Conservation (phyloP, 2,797 vertebrate species). For the Emys orbicularis region DNA sequence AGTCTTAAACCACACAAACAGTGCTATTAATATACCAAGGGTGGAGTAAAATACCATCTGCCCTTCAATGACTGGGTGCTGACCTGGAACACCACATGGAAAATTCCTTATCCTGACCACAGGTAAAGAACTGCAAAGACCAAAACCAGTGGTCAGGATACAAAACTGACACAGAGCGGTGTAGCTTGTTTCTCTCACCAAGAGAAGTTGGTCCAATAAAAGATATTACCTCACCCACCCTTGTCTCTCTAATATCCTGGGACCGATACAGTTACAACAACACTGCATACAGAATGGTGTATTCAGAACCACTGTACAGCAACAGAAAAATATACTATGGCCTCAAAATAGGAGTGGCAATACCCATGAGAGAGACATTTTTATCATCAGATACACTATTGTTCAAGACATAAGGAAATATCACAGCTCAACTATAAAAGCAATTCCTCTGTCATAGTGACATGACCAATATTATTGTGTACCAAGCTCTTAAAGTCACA, state of each 20-base stretch:
- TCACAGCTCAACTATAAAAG: conserved; percentile 40
- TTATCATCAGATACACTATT: conserved; percentile 43
- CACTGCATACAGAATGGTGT: fast-evolving
- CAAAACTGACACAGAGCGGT: fast-evolving
- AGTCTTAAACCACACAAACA: background rate
- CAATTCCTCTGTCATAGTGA: conserved; percentile 45
- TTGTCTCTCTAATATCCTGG: background rate
- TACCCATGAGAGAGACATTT: conserved; percentile 39
- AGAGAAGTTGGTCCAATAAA: background rate
- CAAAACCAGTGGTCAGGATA: background rate
- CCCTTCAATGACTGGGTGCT: background rate
- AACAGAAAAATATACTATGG: background rate
- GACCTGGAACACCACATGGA: background rate
- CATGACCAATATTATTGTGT: conserved; percentile 35
- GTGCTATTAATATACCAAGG: background rate
- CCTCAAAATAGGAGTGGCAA: conserved; percentile 29
- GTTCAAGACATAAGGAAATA: conserved; percentile 48
- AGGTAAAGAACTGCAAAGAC: background rate
- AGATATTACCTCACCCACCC: background rate
- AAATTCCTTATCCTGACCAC: conserved; percentile 13
- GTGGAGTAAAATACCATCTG: background rate
- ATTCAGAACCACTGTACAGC: background rate
- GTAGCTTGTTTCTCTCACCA: background rate
- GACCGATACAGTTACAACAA: background rate
- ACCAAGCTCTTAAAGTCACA: conserved; percentile 43